phyloP scores from a whole-genome alignment of 2,888 invertebrate species.

The Patella pellucida region DNA sequence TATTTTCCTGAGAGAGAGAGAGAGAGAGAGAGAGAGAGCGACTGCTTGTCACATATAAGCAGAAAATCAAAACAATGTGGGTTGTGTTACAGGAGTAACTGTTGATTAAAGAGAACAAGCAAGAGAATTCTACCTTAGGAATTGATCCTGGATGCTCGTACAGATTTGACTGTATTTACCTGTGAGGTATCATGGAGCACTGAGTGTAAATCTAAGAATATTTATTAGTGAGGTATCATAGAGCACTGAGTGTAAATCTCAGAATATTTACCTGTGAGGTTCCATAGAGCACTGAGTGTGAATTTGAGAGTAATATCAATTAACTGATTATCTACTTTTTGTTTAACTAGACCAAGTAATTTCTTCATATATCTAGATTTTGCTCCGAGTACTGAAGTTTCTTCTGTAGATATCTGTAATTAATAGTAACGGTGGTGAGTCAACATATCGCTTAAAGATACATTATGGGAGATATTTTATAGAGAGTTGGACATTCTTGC shows the following conservation, averaged over 20 bases:
- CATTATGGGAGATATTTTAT: too few relatives aligned
- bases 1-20: too few relatives aligned
- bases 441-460: too few relatives aligned
- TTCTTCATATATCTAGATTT: constrained; percentile 80
- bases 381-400: constrained; percentile 79
- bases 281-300: constrained; percentile 84
- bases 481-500: too few relatives aligned
- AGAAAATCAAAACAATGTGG: too few relatives aligned
- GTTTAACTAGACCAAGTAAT: constrained; percentile 77
- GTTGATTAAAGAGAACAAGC: too few relatives aligned
- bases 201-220: constrained; percentile 52
- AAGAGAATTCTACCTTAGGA: too few relatives aligned
- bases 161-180: constrained; percentile 62
- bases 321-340: constrained; percentile 71
- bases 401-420: constrained; percentile 77
- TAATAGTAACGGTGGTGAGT: background rate
- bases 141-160: too few relatives aligned
- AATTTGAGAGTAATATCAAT: constrained; percentile 82
- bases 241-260: constrained; percentile 82
- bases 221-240: constrained; percentile 86
- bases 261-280: constrained; percentile 80
- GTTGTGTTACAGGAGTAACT: too few relatives aligned
- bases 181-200: constrained; percentile 73
- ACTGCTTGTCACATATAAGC: too few relatives aligned
- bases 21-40: too few relatives aligned